Evolutionary conservation across 2,797 vertebrate genomes (phyloP).

Genomic region (Sebastes cheni): DNA sequence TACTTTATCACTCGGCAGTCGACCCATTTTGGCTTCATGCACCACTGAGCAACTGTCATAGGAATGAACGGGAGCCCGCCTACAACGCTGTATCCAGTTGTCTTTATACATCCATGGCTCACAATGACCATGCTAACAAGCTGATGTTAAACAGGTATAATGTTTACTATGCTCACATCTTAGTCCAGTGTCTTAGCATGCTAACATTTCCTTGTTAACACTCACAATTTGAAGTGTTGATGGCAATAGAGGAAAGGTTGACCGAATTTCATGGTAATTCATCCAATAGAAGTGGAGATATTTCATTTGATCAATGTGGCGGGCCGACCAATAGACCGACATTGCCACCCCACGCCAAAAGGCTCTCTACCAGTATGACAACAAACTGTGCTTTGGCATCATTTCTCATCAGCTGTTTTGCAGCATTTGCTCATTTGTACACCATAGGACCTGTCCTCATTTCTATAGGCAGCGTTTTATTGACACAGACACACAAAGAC

Average conservation of each 20-base stretch:
- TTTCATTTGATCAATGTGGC: background rate
- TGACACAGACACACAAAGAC: constrained; percentile 1
- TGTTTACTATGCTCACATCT: background rate
- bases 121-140: background rate
- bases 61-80: no score
- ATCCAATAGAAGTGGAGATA: background rate
- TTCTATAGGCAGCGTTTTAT: constrained; percentile 12
- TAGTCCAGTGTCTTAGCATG: background rate
- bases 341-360: background rate
- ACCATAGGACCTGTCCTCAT: background rate
- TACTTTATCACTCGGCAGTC: no score
- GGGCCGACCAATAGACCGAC: background rate
- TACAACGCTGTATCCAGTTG: no score
- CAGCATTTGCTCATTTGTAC: background rate
- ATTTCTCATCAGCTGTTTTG: background rate
- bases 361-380: background rate
- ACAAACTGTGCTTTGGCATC: background rate
- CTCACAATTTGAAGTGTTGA: background rate
- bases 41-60: no score
- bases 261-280: no score
- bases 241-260: background rate
- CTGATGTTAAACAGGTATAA: background rate
- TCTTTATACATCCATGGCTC: no score
- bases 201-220: background rate
- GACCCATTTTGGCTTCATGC: no score